Evolutionary conservation across 2,113 vertebrate species (phyloP), one percentile per base, ranked within the genome.

Genomic region (Hyperopisus bebe): DNA sequence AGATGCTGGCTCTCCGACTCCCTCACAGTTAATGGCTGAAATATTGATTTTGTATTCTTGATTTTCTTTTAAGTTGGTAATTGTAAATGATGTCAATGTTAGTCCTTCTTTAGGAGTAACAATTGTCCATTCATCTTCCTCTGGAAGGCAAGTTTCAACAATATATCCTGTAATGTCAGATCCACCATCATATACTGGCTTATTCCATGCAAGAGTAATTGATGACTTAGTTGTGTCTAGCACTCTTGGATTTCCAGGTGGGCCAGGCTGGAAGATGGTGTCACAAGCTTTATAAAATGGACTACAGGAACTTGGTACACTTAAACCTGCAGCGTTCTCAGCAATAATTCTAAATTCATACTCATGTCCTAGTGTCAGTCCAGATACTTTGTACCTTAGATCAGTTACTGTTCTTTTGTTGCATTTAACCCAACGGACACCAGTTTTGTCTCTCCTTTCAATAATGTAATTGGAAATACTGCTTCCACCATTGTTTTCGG

Each of bases 361-460:
- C 90, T 99, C 98, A 93, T 99, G 98, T 24, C 97, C 97, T 94
- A 93, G 94, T 92, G 98, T 99, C 87, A 99, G 96, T 90, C 98
- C 98, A 91, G 98, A 97, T 3, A 96, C 98, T 95, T 98, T 99
- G 90, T 96, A 99, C 89, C 98, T 96, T 90, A 99, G 94, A 90
- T 99, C 98, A 90, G 97, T 98, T 89, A 99, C 96, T 89, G 95
- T 96, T 44, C 96, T 97, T 93, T 98, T 99, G 94, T 99, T 99
- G 91, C 98, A 99, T 94, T 98, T 99, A 66, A 99, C 97, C 98
- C 98, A 99, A n/a, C 98, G 96, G 3, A 98, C 93, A n/a, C 98
- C 98, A 91, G 97, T 93, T 92, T 96, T 99, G 90, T 99, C 98
- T 89, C 97, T 96, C 86, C 97, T 97, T 94, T 99, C 98, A 93